These are phyloP conservation scores for Gasterosteus nipponicus DNA, from an alignment of 2,113 vertebrate genomes.

Conservation along the genomic window DNA sequence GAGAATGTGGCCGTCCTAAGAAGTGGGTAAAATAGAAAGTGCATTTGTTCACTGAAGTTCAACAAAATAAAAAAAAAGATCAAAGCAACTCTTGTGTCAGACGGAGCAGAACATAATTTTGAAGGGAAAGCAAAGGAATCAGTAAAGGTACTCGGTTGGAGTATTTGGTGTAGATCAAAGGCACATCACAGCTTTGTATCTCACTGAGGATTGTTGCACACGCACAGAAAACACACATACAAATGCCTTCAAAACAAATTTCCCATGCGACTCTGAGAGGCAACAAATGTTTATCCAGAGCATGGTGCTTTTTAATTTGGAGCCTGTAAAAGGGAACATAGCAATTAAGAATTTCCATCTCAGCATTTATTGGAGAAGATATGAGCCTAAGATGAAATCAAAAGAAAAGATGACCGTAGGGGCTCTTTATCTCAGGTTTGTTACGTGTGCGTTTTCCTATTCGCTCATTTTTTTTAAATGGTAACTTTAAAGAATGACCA, in stretches of 20 bases:
- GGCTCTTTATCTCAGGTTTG: conserved; percentile 83
- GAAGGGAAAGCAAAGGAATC: conserved; percentile 69
- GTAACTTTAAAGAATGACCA: conserved; percentile 91
- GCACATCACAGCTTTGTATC: conserved; percentile 76
- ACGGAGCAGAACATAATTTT: conserved; percentile 65
- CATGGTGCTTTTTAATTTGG: conserved; percentile 74
- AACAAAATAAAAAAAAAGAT: conserved; percentile 65
- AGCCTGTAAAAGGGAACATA: conserved; percentile 92
- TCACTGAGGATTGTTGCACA: conserved; percentile 73
- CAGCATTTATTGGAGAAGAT: conserved; percentile 94
- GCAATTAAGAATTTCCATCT: conserved; percentile 88
- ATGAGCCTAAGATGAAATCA: conserved; percentile 88
- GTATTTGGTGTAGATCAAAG: conserved; percentile 73
- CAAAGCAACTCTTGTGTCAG: conserved; percentile 68
- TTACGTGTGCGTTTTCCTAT: conserved; percentile 73
- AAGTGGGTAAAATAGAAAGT: conserved; percentile 75
- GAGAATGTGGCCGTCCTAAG: conserved; percentile 67
- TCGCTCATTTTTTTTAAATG: conserved; percentile 84
- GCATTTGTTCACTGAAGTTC: conserved; percentile 70
- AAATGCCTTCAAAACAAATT: conserved; percentile 64
- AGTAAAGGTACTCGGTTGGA: conserved; percentile 56
- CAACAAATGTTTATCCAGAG: conserved; percentile 86
- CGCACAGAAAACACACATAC: conserved; percentile 66
- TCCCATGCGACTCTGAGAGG: conserved; percentile 71
- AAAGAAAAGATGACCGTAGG: conserved; percentile 83